Evolutionary conservation across 2,888 invertebrate genomes (phyloP).

Genomic region (Tortrix viridana): DNA sequence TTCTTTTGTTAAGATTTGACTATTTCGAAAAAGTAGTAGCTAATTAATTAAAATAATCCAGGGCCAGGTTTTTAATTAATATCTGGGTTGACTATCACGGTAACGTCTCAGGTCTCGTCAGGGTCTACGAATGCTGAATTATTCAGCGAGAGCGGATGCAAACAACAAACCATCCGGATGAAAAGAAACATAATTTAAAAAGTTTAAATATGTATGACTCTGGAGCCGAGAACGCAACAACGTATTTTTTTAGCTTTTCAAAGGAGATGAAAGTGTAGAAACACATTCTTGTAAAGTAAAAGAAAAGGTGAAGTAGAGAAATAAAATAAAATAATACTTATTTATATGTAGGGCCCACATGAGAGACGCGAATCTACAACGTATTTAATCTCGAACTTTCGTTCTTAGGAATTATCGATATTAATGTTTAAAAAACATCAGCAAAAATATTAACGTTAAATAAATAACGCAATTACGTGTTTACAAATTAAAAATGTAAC

Average conservation of each 20-base stretch:
- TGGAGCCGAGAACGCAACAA: background rate
- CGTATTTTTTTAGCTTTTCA: background rate
- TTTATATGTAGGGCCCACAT: background rate
- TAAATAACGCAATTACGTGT: too few species aligned
- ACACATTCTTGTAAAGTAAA: background rate
- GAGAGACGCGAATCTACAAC: too few species aligned
- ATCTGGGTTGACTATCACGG: background rate
- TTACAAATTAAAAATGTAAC: too few species aligned
- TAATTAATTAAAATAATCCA: too few species aligned
- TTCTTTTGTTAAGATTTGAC: too few species aligned
- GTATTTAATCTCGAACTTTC: too few species aligned
- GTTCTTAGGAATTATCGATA: too few species aligned
- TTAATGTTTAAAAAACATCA: too few species aligned
- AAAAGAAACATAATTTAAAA: slow-evolving; percentile 1
- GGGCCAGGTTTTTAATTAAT: background rate
- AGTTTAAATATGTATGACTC: slow-evolving; percentile 1
- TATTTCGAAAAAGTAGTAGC: too few species aligned
- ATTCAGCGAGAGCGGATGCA: background rate
- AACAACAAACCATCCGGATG: background rate
- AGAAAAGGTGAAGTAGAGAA: background rate
- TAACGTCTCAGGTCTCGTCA: too few species aligned
- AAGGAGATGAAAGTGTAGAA: background rate
- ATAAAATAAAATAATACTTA: background rate
- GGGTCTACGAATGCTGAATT: background rate
- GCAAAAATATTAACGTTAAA: too few species aligned